Base-by-base conservation (phyloP, 2,797 vertebrate species). In the Discoglossus pictus region DNA sequence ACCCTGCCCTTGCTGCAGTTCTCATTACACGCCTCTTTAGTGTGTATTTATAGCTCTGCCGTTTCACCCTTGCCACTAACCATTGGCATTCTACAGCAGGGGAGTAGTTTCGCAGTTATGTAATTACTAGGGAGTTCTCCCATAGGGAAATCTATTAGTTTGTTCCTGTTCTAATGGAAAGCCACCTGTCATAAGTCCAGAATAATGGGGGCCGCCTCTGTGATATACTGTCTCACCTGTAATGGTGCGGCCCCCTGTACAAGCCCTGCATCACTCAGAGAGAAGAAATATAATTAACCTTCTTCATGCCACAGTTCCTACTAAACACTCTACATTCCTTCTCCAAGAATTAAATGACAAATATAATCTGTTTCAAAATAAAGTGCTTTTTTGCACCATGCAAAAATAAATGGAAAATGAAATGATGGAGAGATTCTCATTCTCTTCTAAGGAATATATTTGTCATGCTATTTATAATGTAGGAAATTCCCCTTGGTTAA, bases 1-100 rank as follows among this genome's bases (percentile, higher is more conserved):
- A 25, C 11, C 48, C 13, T 55, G 35, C 12, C 43, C 23, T 50
- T 50, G 34, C 42, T 11, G 9, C 38, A 42, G 31, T 42, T 68
- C 48, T 61, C 55, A 68, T 61, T 61, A 23, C 44, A 46, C 61
- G 46, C 43, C 65, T 66, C 7, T 61, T 68, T 68, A 68, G 56
- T 16, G 38, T 35, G 48, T 68, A 68, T 61, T 68, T 68, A 68
- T 68, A 68, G 65, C 56, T 68, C 9, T 36, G 46, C 44, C 20
- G 39, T 53, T 68, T 52, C 47, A 61, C 65, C 65, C 55, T 68
- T 68, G 65, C 65, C 65, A 52, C 56, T 53, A 61, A 68, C 65
- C 65, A 68, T 44, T 60, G 56, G 61, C 36, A 7, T 53, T 61
- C 11, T 68, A 61, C 27, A 61, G n/a, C 56, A 51, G 11, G 47